Evolutionary conservation across 2,113 vertebrate species (phyloP).

Genomic region (Redunca redunca): DNA sequence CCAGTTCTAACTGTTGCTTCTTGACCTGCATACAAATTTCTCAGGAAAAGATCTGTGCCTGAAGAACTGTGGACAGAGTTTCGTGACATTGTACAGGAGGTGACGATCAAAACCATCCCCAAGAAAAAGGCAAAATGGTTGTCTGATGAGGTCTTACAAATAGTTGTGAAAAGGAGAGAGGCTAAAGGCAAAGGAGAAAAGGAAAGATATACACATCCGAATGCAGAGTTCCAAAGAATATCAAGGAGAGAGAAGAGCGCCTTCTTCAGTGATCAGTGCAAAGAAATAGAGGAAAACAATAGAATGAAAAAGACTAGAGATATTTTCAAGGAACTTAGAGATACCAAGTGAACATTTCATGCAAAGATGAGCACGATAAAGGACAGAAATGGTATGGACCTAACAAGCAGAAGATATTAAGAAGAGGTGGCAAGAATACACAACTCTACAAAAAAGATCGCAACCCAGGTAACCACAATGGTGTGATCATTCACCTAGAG

Average conservation of each 20-base stretch:
- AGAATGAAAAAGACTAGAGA: not conserved
- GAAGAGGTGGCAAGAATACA: not conserved
- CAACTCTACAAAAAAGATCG: not conserved
- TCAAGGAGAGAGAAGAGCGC: not conserved
- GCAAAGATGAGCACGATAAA: not conserved
- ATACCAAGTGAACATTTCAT: not conserved
- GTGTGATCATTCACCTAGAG: not conserved
- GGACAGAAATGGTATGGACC: not conserved
- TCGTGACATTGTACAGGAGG: not conserved
- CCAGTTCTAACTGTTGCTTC: not conserved
- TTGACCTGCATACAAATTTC: not conserved
- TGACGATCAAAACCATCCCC: not conserved
- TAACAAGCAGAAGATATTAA: not conserved
- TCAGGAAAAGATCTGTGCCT: not conserved
- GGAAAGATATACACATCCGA: not conserved
- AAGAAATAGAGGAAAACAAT: not conserved
- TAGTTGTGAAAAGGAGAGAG: not conserved
- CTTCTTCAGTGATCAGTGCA: not conserved
- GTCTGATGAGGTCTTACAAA: not conserved
- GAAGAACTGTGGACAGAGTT: not conserved
- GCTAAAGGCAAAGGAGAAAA: not conserved
- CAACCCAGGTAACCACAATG: fast-evolving
- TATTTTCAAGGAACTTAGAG: not conserved
- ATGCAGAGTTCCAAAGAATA: not conserved
- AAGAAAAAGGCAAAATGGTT: not conserved